Percentiles rank a stretch among this genome's conserved stretches.
Evolutionary conservation across 2,797 vertebrate species (phyloP).

Genomic region (Gadopsis marmoratus): DNA sequence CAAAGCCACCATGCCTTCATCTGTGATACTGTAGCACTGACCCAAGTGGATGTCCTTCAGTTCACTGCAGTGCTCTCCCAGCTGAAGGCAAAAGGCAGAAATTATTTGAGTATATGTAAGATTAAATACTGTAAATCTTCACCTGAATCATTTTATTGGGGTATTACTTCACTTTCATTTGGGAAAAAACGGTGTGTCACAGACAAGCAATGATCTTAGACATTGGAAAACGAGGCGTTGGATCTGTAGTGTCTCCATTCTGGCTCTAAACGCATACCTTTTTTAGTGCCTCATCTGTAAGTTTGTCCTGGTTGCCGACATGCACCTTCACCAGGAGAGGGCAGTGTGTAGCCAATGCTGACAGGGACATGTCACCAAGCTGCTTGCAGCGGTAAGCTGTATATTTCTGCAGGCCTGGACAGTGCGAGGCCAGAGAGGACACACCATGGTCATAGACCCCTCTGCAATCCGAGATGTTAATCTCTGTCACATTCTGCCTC

Average conservation of each 20-base stretch:
- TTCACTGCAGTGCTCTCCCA: conserved; percentile 94
- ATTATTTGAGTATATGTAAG: neutral
- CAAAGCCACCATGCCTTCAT: conserved; percentile 95
- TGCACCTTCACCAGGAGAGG: conserved; percentile 97
- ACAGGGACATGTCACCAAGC: conserved; percentile 93
- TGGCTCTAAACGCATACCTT: conserved; percentile 84
- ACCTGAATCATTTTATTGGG: neutral
- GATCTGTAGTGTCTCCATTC: neutral
- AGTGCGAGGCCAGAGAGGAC: conserved; percentile 92
- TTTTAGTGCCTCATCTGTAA: conserved; percentile 94
- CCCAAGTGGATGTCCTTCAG: conserved; percentile 97
- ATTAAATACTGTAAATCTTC: neutral
- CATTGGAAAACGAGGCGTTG: neutral
- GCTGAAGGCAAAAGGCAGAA: conserved; percentile 71
- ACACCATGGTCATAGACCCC: conserved; percentile 95
- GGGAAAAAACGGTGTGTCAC: neutral
- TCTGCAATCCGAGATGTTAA: conserved; percentile 98
- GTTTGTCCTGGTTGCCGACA: conserved; percentile 97
- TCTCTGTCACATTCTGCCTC: conserved; percentile 96
- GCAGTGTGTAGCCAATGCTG: conserved; percentile 92
- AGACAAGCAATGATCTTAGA: neutral
- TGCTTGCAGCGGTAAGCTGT: conserved; percentile 98
- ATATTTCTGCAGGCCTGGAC: conserved; percentile 93
- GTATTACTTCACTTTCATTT: neutral
- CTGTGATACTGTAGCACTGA: conserved; percentile 97